These are phyloP conservation scores for Gallinago undulata DNA, from an alignment of 2,113 vertebrate species.

Conservation along the genomic window DNA sequence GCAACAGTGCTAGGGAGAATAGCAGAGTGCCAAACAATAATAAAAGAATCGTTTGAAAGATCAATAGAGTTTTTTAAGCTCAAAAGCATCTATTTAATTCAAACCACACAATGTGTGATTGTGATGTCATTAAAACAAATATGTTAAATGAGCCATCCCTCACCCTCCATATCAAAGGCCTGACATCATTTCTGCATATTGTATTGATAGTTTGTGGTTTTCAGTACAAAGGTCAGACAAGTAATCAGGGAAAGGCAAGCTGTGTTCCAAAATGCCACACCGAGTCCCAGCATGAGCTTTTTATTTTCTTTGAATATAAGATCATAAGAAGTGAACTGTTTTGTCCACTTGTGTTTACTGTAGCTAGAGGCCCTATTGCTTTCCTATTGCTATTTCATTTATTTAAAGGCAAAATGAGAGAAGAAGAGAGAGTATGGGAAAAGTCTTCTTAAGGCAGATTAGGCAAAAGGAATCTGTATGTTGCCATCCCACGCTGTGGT, in stretches of 20 bases:
- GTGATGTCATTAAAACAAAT: constrained; percentile 77
- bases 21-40: constrained; percentile 33
- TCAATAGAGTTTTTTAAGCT: constrained; percentile 39
- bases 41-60: constrained; percentile 36
- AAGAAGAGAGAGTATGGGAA: not conserved
- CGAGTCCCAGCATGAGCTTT: constrained; percentile 57
- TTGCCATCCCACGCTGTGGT: not conserved
- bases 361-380: not conserved
- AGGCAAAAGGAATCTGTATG: not conserved
- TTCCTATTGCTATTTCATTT: not conserved
- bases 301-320: constrained; percentile 47
- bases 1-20: not conserved
- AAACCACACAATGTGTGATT: constrained; percentile 59
- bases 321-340: constrained; percentile 56
- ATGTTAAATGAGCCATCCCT: constrained; percentile 50
- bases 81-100: constrained; percentile 70
- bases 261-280: constrained; percentile 51
- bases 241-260: constrained; percentile 60
- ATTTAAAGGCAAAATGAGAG: not conserved
- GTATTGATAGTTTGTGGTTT: constrained; percentile 58
- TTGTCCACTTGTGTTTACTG: constrained; percentile 22
- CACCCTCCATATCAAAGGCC: constrained; percentile 59
- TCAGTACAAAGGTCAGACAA: constrained; percentile 69
- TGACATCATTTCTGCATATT: constrained; percentile 72
- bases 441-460: not conserved